Base-by-base conservation (phyloP, 2,113 vertebrate genomes). In the Stictonetta naevosa region DNA sequence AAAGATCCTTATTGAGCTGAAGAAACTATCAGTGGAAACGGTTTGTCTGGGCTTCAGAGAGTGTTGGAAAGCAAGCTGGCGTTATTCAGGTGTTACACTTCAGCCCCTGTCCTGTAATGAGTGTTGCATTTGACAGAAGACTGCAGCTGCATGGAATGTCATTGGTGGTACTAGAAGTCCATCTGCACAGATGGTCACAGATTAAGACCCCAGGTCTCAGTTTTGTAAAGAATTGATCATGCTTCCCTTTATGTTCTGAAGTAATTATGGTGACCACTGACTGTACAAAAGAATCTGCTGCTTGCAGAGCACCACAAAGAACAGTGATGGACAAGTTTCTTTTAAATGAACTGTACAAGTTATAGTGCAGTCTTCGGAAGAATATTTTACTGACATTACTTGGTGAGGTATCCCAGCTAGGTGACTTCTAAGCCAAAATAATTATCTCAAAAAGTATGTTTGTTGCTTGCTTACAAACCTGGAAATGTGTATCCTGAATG, bases 1-100 rank as follows among this genome's bases (percentile, higher is more conserved):
- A 79, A 86, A 56, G 71, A 89, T 79, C 55, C 36, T 77, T 89
- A 79, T 33, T 93, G 95, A 95, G 74, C 66, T 93, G 13, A 67
- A 88, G 94, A 63, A 81, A 25, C 44, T 12, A 85, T 21, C 67
- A 26, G 9, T 74, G 84, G 48, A 75, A 90, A 78, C 69, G 90
- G 86, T 86, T 92, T 93, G 69, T 78, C 72, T 79, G 33, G 74
- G 25, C 42, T 96, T 87, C 63, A 46, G 21, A 63, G 73, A 48
- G 82, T 3, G 0, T n/a, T 92, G 94, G 60, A 58, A 93, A 59
- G 82, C 26, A 52, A 42, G 80, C 64, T 78, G 82, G 58, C 22
- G 4, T 17, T 91, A 85, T 40, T 86, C 72, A 77, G 91, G 83
- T 95, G 66, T 67, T 18, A 3, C 10, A 3, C 3, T 1, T 23